Evolutionary conservation across 2,797 vertebrate species (phyloP).

Genomic region (Hoplostethus mediterraneus): DNA sequence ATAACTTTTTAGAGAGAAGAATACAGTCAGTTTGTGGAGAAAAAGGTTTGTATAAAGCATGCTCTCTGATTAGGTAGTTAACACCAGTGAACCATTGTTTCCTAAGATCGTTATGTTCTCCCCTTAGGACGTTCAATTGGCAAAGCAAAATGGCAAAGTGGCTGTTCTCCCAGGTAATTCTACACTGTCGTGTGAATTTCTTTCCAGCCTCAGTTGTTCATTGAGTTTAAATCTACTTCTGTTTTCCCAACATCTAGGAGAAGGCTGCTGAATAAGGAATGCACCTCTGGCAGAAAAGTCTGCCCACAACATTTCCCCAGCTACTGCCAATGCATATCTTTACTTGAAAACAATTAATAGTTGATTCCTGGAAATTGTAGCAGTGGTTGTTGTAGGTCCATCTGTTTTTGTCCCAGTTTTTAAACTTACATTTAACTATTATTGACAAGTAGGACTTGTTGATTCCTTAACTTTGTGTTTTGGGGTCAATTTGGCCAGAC

Average conservation of each 20-base stretch:
- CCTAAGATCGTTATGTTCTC: not conserved
- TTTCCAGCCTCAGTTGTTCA: not conserved
- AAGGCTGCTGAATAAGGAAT: not conserved
- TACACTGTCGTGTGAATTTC: not conserved
- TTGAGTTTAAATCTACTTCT: not conserved
- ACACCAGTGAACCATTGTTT: not conserved
- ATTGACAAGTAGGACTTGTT: no score
- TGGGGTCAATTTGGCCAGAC: no score
- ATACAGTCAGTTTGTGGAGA: no score
- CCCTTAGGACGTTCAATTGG: conserved; percentile 26
- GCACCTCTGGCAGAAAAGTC: not conserved
- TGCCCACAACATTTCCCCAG: not conserved
- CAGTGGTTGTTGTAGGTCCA: not conserved
- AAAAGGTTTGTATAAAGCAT: not conserved
- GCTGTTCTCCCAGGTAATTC: conserved; percentile 48
- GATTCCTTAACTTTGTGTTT: no score
- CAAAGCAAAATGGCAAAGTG: conserved; percentile 23
- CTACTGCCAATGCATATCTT: not conserved
- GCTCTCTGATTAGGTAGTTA: not conserved
- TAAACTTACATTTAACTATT: no score
- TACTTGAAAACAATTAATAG: not conserved
- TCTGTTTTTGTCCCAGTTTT: not conserved
- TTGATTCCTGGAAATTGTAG: not conserved
- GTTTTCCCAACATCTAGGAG: not conserved
- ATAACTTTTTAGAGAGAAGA: no score